Base-by-base conservation (phyloP, 1,140 invertebrate species). In the Drosophila lacertosa region DNA sequence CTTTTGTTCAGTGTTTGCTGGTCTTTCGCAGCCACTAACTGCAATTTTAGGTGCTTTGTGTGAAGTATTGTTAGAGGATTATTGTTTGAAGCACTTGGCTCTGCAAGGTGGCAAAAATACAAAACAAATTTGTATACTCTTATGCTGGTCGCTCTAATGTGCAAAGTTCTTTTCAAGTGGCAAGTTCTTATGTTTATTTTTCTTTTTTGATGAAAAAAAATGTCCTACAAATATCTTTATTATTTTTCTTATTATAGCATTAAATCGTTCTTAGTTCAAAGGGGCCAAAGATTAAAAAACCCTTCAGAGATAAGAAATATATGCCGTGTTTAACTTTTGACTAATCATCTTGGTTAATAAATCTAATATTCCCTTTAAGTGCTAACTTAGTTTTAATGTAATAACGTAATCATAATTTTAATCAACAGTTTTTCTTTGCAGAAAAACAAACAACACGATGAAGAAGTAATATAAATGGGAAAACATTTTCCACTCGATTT, bases 1-100 rank as follows among this genome's bases (percentile, higher is more conserved):
- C 62, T 58, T 58, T 71, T 59, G 15, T 65, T n/a, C 39, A 60
- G 72, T 66, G 68, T 64, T 74, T 74, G 40, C 39, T 64, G 71
- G 54, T 70, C 47, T 53, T 37, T 66, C 58, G 33, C 45, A 54
- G 1, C 15, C 39, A 51, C 29, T 20, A 26, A 69, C 24, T 64
- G 35, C 40, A 55, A 69, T 48, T 63, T 66, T 37, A 53, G 9
- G 16, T 16, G 32, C 48, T 54, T 62, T 54, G 22, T 47, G n/a
- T 55, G 5, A 26, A 69, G 66, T 64, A 44, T 55, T 64, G 42
- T 55, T 69, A 47, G 24, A 33, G 40, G 59, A 47, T 69, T 63
- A 54, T 54, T 63, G 48, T 40, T 51, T 39, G 26, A 24, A 42
- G 35, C 29, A 37, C 18, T 40, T 57, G 40, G n/a, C 13, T 11